phyloP scores from a whole-genome alignment of 1,140 invertebrate genomes.

The Antheraea mylitta region DNA sequence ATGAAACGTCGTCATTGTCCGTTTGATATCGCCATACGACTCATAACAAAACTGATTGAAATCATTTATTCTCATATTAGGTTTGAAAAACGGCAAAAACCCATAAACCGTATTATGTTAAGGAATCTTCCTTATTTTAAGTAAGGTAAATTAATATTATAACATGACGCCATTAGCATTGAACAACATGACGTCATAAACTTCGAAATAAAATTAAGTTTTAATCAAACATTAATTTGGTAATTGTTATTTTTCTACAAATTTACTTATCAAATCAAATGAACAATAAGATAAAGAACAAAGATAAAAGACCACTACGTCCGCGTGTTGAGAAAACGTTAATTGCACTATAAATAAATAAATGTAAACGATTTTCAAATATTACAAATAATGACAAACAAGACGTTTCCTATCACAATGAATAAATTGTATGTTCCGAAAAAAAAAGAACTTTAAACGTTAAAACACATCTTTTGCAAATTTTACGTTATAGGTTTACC shows the following conservation, averaged over 20 bases:
- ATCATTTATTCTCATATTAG: not conserved
- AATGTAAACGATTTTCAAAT: too few species aligned
- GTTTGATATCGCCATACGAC: not conserved
- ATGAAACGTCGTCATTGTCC: constrained; percentile 41
- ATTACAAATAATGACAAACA: too few species aligned
- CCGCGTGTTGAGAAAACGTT: not conserved
- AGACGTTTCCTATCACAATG: too few species aligned
- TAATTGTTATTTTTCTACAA: not conserved
- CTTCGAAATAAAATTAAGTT: too few species aligned
- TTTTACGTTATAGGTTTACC: not conserved
- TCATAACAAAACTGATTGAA: not conserved
- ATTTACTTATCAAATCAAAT: not conserved
- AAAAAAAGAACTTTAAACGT: too few species aligned
- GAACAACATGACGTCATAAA: too few species aligned
- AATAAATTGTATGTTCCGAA: too few species aligned
- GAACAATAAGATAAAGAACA: not conserved
- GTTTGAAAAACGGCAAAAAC: not conserved
- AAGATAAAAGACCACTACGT: not conserved
- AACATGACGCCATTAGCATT: too few species aligned
- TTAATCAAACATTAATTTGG: too few species aligned
- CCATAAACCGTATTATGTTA: not conserved
- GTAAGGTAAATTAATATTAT: not conserved
- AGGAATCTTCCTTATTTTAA: not conserved
- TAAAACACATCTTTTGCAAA: not conserved
- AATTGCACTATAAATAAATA: not conserved